Base-by-base conservation (phyloP, 2,113 vertebrate genomes). In the Erythrocercus mccallii region DNA sequence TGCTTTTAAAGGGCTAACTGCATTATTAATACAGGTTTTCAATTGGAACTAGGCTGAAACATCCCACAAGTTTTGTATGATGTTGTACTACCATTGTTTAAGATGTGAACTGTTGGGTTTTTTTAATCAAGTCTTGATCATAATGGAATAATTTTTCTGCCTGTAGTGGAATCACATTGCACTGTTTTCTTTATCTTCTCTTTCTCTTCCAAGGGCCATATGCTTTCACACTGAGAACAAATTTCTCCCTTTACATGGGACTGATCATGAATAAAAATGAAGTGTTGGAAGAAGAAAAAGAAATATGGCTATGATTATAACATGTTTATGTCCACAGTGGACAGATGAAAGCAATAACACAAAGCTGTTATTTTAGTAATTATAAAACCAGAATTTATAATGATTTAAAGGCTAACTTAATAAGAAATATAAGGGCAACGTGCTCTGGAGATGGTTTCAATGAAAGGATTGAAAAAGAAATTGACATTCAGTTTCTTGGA, bases 291-390 rank as follows among this genome's bases (percentile, higher is more conserved):
- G 80, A 93, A 94, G 70, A 94, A 94, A 91, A 95, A 93, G 56
- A 93, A 96, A 96, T 90, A 72, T 95, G 94, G 76, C 71, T 93
- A 35, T 94, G 93, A 95, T 95, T 97, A 95, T 51, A 35, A 31
- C 17, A 40, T 90, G 68, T 92, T 88, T 94, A 90, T 92, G 82
- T 88, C 90, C 94, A 86, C 53, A 74, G 37, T 84, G 56, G 85
- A 92, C 88, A 96, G 93, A 97, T 90, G 95, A 97, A 96, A 95
- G 44, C 72, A 95, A 96, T 97, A 96, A 93, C n/a, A 80, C n/a
- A 81, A 88, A 33, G 40, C 71, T 95, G 94, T 86, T 96, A 93
- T 83, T 95, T 93, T 88, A 94, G 80, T 92, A 95, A 96, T 97
- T 97, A 96, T 93, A 90, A 94, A 93, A 33, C 25, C 77, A 92